Base-by-base conservation (phyloP, 2,797 vertebrate genomes). In the Geotrypetes seraphini region DNA sequence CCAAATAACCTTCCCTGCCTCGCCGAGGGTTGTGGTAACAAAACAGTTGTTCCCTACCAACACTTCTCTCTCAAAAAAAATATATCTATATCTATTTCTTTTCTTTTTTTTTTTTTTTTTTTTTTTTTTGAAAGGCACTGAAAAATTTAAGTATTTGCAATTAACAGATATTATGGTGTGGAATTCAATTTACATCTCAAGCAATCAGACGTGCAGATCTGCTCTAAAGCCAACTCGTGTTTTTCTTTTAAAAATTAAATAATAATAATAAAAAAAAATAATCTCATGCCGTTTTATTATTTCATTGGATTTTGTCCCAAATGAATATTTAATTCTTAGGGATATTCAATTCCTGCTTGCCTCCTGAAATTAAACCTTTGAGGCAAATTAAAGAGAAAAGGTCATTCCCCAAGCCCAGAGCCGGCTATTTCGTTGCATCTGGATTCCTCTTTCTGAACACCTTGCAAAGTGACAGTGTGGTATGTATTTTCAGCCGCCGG, bases 1-100 rank as follows among this genome's bases (percentile, higher is more conserved):
- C 92, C 93, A 95, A 95, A 96, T 98, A 97, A 91, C 92, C 92
- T n/a, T 89, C 89, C 77, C 89, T 71, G 77, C 79, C 81, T 82
- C 76, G 79, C 77, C 41, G 31, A 75, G 70, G 76, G 66, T 61
- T 64, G 65, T 53, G 53, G 71, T 83, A 77, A 81, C 75, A 81
- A 84, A 85, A 79, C 75, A 81, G 72, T 81, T 68, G 71, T 71
- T 78, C 73, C 69, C 66, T 10, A 1, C 53, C 59, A 71, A 67
- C 15, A 13, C 60, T 60, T 76, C 47, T 38, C 66, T 56, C 49
- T 46, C 8, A 15, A 32, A 20, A 48, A 67, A 75, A 71, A 55
- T 19, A 54, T n/a, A n/a, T n/a, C n/a, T n/a, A n/a, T n/a, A n/a
- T n/a, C n/a, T n/a, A n/a, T n/a, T n/a, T n/a, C n/a, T n/a, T n/a